A percentile compares a stretch with the other conserved stretches of the same genome.
Evolutionary conservation across 1,140 invertebrate genomes (phyloP).

Genomic region (Scaptomyza pallida): DNA sequence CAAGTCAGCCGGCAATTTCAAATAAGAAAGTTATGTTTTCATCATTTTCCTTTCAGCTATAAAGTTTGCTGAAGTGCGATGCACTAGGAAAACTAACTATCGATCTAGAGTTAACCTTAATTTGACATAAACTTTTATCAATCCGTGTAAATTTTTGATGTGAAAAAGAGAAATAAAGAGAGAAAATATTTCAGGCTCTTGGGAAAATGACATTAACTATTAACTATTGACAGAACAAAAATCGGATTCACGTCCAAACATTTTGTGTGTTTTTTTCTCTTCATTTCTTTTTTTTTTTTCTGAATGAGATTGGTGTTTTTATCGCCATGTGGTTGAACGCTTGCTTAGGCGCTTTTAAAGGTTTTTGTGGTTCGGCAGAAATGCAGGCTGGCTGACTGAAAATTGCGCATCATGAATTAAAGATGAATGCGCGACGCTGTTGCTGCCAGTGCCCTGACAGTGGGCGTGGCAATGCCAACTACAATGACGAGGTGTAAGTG

Average conservation of each 20-base stretch:
- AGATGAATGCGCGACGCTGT: slow-evolving; percentile 57
- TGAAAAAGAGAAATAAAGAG: too few relatives aligned
- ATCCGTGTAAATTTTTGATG: too few relatives aligned
- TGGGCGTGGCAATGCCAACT: slow-evolving; percentile 54
- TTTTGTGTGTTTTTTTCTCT: not conserved
- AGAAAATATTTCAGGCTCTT: too few relatives aligned
- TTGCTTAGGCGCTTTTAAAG: slow-evolving; percentile 5
- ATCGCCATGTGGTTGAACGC: not conserved
- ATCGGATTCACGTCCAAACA: not conserved
- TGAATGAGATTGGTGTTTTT: not conserved
- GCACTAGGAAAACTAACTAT: too few relatives aligned
- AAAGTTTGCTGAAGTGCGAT: not conserved
- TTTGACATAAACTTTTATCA: too few relatives aligned
- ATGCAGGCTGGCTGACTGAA: slow-evolving; percentile 24
- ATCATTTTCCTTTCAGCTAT: not conserved
- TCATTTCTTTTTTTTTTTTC: too few relatives aligned
- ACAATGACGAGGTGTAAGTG: slow-evolving; percentile 54
- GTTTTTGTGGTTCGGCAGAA: slow-evolving; percentile 6
- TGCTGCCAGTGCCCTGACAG: slow-evolving; percentile 27
- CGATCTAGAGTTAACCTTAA: too few relatives aligned
- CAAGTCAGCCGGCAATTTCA: not conserved
- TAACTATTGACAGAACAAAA: not conserved
- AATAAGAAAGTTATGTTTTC: not conserved
- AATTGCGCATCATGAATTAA: slow-evolving; percentile 70
- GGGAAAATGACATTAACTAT: too few relatives aligned